Conservation (phyloP, 2,113 vertebrate species). For the Chaetodon trifascialis region DNA sequence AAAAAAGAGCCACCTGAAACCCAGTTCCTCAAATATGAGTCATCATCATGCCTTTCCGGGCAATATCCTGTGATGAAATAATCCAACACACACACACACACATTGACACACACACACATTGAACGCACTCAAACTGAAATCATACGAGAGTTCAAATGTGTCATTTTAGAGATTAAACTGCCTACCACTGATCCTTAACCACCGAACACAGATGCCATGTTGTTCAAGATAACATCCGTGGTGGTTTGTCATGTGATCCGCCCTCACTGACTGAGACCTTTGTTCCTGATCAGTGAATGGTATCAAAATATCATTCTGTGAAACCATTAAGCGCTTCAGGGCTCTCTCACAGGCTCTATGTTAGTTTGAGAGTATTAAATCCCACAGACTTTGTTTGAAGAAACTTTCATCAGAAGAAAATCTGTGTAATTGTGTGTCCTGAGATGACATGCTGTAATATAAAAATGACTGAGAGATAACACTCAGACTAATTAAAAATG, state of each 20-base stretch:
- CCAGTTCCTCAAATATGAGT: conserved; percentile 28
- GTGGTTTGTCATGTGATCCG: not conserved
- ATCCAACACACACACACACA: conserved; percentile 10
- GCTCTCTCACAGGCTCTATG: not conserved
- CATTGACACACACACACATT: not conserved
- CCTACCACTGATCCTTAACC: not conserved
- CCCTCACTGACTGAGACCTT: not conserved
- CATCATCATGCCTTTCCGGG: conserved; percentile 6
- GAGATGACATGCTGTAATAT: not conserved
- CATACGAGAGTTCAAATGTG: not conserved
- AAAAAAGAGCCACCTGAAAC: conserved; percentile 7
- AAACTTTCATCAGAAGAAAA: too few species aligned
- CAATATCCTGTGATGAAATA: conserved; percentile 26
- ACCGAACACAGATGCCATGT: not conserved
- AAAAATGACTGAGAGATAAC: not conserved
- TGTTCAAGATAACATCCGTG: conserved; percentile 5
- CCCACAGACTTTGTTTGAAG: too few species aligned
- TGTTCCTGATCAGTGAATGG: not conserved
- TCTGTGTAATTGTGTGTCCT: not conserved
- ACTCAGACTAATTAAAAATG: not conserved
- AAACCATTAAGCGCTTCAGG: not conserved
- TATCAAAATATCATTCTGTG: not conserved
- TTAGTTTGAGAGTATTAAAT: not conserved
- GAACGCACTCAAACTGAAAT: not conserved
- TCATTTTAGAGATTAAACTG: not conserved